A percentile compares a stretch with the other conserved stretches of the same genome.
phyloP scores from a whole-genome alignment of 2,113 vertebrate genomes.

The Salvator merianae region DNA sequence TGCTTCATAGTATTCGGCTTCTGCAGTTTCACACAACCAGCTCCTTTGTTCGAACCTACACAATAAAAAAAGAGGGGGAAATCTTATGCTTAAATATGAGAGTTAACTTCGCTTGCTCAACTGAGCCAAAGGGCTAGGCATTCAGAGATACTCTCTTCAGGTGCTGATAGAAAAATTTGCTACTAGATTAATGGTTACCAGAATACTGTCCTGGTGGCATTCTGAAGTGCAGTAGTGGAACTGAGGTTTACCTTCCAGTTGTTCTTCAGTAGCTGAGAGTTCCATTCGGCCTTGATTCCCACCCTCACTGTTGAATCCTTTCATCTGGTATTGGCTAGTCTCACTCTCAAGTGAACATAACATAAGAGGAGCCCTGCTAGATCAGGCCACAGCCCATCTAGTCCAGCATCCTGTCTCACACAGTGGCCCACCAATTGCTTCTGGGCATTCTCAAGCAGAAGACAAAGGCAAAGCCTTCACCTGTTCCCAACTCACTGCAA shows the following conservation, averaged over 20 bases:
- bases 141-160: constrained; percentile 69
- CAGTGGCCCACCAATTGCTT: no score
- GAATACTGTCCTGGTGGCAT: constrained; percentile 60
- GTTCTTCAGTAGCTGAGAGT: constrained; percentile 78
- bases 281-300: constrained; percentile 86
- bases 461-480: no score
- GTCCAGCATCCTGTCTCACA: no score
- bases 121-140: constrained; percentile 78
- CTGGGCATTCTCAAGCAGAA: no score
- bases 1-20: constrained; percentile 69
- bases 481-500: no score
- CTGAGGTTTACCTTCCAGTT: constrained; percentile 65
- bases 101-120: constrained; percentile 68
- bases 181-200: constrained; percentile 61
- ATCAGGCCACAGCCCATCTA: no score
- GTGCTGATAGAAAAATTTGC: constrained; percentile 58
- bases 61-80: constrained; percentile 33
- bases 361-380: no score
- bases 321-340: constrained; percentile 89
- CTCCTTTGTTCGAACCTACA: constrained; percentile 64
- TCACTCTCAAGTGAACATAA: constrained; percentile 88
- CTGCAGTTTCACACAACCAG: constrained; percentile 61
- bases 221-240: constrained; percentile 61
- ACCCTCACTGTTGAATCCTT: constrained; percentile 87
- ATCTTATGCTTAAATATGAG: constrained; percentile 58